Base-by-base conservation (phyloP, 2,113 vertebrate genomes). In the Phyllostomus hastatus region DNA sequence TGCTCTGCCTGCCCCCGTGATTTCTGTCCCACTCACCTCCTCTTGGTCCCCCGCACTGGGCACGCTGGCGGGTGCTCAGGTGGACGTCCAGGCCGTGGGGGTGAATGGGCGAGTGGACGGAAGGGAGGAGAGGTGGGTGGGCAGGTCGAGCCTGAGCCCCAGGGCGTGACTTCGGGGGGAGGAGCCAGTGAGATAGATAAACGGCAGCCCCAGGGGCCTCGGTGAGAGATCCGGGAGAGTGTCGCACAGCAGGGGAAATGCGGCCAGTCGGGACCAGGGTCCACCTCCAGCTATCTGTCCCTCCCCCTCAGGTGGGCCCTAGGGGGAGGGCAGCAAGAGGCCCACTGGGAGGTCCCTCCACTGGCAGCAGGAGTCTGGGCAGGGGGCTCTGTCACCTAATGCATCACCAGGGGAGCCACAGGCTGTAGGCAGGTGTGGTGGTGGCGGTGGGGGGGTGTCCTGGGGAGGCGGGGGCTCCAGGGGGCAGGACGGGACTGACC, bases 291-390 rank as follows among this genome's bases (percentile, higher is more conserved):
- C 59, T 64, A 0, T 72, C 14, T 64, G 1, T 72, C 14, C 20
- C 57, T 46, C 8, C 48, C 5, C 76, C 38, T 22, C 52, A 11
- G 46, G 19, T 26, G 38, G 66, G 54, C 9, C 10, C 28, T 24
- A 8, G 1, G 70, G 14, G 19, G 35, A n/a, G 5, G 38, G 38
- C 69, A 46, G 7, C 5, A 38, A 50, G 38, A 15, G 4, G 1
- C 20, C 78, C 35, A 0, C 81, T 0, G 1, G 35, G n/a, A n/a
- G n/a, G n/a, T n/a, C n/a, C n/a, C n/a, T n/a, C 78, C 35, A 0
- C 81, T 0, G 1, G 35, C 10, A 19, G 16, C 14, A 67, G 6
- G 52, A 59, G 35, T 14, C 52, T 19, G 24, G 52, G 70, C 67
- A 10, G 38, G 38, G 3, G 9, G 33, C 64, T 22, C 14, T 4